Evolutionary conservation across 1,140 invertebrate species (phyloP).

Genomic region (Rhyzopertha dominica): DNA sequence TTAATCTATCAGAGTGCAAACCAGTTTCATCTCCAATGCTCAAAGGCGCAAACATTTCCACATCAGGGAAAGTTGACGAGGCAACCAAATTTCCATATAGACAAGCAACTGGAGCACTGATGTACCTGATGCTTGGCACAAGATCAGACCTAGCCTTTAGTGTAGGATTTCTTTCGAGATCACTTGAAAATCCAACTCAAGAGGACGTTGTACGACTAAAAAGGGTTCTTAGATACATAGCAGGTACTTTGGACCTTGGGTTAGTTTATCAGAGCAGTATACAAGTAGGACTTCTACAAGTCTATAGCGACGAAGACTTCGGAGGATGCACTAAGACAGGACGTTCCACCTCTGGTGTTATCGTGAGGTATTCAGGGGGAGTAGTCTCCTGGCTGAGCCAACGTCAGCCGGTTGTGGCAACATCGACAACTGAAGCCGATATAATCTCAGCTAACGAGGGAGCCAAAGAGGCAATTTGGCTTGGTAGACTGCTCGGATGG

Average conservation of each 20-base stretch:
- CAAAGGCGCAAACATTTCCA: constrained; percentile 18
- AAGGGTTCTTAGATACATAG: constrained; percentile 38
- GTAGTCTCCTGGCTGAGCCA: constrained; percentile 40
- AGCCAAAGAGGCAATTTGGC: constrained; percentile 42
- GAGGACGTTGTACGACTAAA: constrained; percentile 38
- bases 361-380: constrained; percentile 35
- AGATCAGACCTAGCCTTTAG: constrained; percentile 43
- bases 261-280: constrained; percentile 36
- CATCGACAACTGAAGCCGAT: too few relatives aligned
- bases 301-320: too few relatives aligned
- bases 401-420: constrained; percentile 32
- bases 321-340: too few relatives aligned
- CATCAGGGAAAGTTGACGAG: not conserved
- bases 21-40: constrained; percentile 37
- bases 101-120: constrained; percentile 42
- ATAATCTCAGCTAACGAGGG: too few relatives aligned
- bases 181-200: constrained; percentile 40
- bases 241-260: constrained; percentile 32
- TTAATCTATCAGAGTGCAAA: constrained; percentile 41
- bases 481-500: constrained; percentile 31
- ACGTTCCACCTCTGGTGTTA: constrained; percentile 37
- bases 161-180: constrained; percentile 37
- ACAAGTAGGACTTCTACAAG: too few relatives aligned
- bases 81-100: constrained; percentile 37
- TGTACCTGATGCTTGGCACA: constrained; percentile 42